A percentile compares a stretch with the other conserved stretches of the same genome.
Conservation (phyloP, 92 coral and sea anemone species). For the Hydrozoanthus gracilis region DNA sequence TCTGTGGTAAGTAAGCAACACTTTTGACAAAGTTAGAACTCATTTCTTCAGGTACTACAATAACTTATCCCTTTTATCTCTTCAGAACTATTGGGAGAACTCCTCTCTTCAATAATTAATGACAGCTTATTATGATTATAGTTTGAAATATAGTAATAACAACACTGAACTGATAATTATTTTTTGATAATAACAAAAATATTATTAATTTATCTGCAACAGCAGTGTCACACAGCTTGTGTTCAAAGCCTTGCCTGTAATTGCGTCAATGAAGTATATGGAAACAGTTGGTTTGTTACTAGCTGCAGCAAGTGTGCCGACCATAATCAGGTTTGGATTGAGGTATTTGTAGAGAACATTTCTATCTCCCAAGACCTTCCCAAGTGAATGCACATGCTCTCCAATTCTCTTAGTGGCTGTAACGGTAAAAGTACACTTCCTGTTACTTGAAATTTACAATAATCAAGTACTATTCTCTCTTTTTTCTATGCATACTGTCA, state of each 20-base stretch:
- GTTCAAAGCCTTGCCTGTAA: constrained; percentile 76
- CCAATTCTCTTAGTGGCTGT: constrained; percentile 79
- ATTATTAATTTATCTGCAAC: neutral
- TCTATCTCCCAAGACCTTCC: constrained; percentile 97
- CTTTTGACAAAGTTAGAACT: no score
- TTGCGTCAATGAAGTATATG: constrained; percentile 87
- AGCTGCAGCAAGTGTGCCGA: constrained; percentile 84
- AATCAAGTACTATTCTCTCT: no score
- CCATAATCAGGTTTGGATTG: constrained; percentile 90
- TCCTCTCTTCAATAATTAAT: no score
- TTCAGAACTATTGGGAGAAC: no score
- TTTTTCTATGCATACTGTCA: no score
- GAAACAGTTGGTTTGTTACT: constrained; percentile 84
- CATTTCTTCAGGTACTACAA: no score
- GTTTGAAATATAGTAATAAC: no score
- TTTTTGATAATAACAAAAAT: no score
- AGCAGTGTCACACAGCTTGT: neutral
- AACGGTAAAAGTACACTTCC: neutral
- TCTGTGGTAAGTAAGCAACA: no score
- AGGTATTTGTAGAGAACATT: constrained; percentile 95
- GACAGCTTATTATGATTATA: no score
- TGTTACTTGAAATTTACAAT: no score
- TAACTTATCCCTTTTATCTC: no score
- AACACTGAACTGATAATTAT: neutral
- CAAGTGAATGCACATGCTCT: constrained; percentile 97